These are phyloP conservation scores for Halocaridina rubra DNA, from an alignment of 2,888 invertebrate genomes.

Conservation along the genomic window DNA sequence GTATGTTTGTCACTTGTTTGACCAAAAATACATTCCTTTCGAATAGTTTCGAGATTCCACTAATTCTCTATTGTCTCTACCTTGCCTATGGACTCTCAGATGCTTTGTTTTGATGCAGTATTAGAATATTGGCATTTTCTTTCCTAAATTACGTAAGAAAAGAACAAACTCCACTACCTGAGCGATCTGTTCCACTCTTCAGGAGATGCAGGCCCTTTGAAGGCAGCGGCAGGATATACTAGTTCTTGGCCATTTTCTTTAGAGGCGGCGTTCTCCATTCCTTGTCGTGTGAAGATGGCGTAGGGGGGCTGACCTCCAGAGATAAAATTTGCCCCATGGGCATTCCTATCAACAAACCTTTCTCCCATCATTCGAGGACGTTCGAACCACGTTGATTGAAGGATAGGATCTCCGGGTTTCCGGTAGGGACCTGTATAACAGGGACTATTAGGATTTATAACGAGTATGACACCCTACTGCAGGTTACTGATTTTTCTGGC, in stretches of 20 bases:
- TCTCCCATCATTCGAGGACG: background rate
- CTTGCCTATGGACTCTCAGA: too few species aligned
- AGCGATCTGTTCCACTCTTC: background rate
- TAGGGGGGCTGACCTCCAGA: background rate
- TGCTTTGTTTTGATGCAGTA: too few species aligned
- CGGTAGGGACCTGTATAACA: background rate
- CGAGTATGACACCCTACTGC: too few species aligned
- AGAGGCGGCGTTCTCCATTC: background rate
- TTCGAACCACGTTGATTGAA: background rate
- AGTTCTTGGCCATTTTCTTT: background rate
- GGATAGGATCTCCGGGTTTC: background rate
- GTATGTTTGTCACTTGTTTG: too few species aligned
- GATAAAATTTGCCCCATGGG: background rate
- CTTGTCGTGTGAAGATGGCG: background rate
- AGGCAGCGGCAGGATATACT: background rate
- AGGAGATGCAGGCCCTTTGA: background rate
- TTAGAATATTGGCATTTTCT: too few species aligned
- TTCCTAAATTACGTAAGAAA: too few species aligned
- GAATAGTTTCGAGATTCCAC: too few species aligned
- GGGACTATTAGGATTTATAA: too few species aligned
- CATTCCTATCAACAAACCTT: background rate
- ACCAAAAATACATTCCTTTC: too few species aligned
- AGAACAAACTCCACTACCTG: too few species aligned
- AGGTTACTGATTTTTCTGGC: too few species aligned
- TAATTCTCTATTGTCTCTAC: too few species aligned